Evolutionary conservation across 2,113 vertebrate species (phyloP), one percentile per base, ranked within the genome.

Genomic region (Aphyosemion australe): DNA sequence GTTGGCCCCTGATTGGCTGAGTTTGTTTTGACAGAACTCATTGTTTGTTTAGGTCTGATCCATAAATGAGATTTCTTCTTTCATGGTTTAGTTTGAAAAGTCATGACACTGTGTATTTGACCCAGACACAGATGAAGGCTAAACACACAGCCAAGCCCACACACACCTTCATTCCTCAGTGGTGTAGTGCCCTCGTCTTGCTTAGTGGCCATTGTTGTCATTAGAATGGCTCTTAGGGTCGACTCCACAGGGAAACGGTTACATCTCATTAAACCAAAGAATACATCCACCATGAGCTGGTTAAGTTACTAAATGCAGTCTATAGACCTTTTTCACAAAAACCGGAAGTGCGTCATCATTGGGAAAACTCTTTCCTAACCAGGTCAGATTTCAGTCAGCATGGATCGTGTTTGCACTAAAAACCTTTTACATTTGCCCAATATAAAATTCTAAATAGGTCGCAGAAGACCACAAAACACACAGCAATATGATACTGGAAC

Each of bases 151-250:
- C 43, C 61, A 13, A n/a, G 12, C 37, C 48, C 61, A 52, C 64
- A 46, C 68, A 74, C 76, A 78, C 79, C 74, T 82, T 69, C 69
- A 78, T 76, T 78, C 76, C 74, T 74, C 54, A 37, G 76, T 73
- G 70, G 54, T 74, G 75, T 80, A 53, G 42, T 0, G 12, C 67
- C 70, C 72, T 16, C 64, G 74, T 62, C 12, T 53, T 54, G 32
- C 56, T 87, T 86, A 74, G 60, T 61, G 51, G 62, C 16, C 75
- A 87, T 89, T 90, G 88, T 91, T 89, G 80, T 85, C 83, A 76
- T 84, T 81, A 90, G 83, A 90, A 89, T 85, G 71, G 82, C 65
- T 55, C 69, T 80, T 82, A 88, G 85, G 81, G 65, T 37, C 34
- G 61, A 61, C 79, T 79, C 85, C 58, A 66, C 70, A 85, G 78